Evolutionary conservation across 2,888 invertebrate species (phyloP).

Genomic region (Volucella zonaria): DNA sequence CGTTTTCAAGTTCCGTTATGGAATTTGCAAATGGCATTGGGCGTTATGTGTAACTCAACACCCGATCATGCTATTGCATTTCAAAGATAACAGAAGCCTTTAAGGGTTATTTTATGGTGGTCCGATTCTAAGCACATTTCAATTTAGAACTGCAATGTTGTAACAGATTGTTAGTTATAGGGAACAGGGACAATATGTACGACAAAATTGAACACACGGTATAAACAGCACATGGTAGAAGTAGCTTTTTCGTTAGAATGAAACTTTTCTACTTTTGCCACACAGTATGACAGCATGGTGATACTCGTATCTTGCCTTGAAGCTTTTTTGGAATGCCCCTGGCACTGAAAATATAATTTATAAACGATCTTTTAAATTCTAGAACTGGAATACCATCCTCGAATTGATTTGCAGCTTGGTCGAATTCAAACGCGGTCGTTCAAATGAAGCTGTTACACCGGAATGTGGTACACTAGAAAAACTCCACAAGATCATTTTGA

Average conservation of each 20-base stretch:
- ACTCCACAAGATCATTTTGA: too few species aligned
- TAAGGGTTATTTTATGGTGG: slow-evolving; percentile 1
- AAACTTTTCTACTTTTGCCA: too few species aligned
- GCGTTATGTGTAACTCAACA: slow-evolving; percentile 2
- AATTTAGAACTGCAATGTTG: slow-evolving; percentile 9
- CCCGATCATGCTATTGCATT: neutral
- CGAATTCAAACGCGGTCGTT: too few species aligned
- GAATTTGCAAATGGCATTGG: slow-evolving; percentile 26
- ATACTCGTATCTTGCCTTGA: too few species aligned
- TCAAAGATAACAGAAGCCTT: slow-evolving; percentile 4
- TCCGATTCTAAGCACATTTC: slow-evolving; percentile 10
- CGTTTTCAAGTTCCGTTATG: neutral
- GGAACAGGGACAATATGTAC: neutral
- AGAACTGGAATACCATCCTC: too few species aligned
- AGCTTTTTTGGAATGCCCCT: too few species aligned
- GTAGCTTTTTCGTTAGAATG: neutral
- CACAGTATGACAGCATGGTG: too few species aligned
- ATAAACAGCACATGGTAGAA: neutral
- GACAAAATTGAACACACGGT: neutral
- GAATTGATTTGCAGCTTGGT: too few species aligned
- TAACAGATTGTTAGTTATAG: neutral
- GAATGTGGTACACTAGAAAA: too few species aligned
- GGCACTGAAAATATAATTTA: too few species aligned
- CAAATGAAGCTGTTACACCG: too few species aligned
- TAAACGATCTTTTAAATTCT: too few species aligned